Evolutionary conservation across 2,113 vertebrate genomes (phyloP), one percentile per base, ranked within the genome.

Genomic region (Isurus oxyrinchus): DNA sequence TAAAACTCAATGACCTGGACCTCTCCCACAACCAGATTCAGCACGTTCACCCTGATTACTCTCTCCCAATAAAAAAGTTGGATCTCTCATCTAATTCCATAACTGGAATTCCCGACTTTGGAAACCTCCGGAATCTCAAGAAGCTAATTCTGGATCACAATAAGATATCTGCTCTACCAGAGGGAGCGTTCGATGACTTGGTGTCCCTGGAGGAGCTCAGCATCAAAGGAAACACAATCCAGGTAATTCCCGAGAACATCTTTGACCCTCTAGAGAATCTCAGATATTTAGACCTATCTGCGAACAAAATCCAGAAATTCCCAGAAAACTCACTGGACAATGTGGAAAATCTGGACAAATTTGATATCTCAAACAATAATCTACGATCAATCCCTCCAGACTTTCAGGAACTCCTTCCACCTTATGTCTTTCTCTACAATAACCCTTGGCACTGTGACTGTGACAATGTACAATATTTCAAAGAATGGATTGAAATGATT

Each of bases 361-460:
- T 91, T 59, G 88, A 91, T 11, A 13, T 91, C 16, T 76, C 67
- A 13, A 53, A n/a, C 95, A 98, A 98, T 91, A 53, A 5, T n/a
- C 96, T 98, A 0, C 72, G 2, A 0, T 84, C 61, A 0, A 35
- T 98, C 6, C 97, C 97, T 0, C 87, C 84, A 11, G 63, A 79
- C 44, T 97, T 98, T 96, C 97, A 97, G 35, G 0, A 11, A 0
- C 96, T 4, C 7, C 0, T 88, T 23, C 19, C 97, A 87, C 97
- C 97, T 0, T 98, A 96, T 14, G 57, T 11, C 57, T 97, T 97
- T 96, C 96, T 98, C 49, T 97, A 98, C 5, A 0, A 49, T 49
- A 98, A 98, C 55, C n/a, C 96, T 0, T 98, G 97, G 97, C 4
- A 16, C 1, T 98, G 97, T 8, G 59, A 97, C 61, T 98, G 97